Percentiles rank a stretch among this genome's conserved stretches.
These are phyloP conservation scores for Philopotamus ludificatus DNA, from an alignment of 1,140 invertebrate species.

Conservation along the genomic window DNA sequence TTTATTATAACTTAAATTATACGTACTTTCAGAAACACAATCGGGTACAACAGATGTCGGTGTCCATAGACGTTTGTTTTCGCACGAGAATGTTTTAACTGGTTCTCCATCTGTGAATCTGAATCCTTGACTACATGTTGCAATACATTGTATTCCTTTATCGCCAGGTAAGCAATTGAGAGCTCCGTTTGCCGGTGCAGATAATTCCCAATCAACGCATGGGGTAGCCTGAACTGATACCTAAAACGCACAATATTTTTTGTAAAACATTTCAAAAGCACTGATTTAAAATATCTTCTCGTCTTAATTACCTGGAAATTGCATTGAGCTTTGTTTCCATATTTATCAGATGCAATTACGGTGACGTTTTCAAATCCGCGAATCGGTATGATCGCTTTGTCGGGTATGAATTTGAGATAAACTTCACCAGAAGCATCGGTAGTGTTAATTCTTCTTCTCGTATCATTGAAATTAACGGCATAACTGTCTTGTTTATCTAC, in stretches of 20 bases:
- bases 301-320: conserved; percentile 81
- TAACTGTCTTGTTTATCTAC: conserved; percentile 88
- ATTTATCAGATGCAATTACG: conserved; percentile 84
- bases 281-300: not conserved
- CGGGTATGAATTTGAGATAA: conserved; percentile 77
- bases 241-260: conserved; percentile 49
- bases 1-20: not conserved
- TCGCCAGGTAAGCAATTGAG: conserved; percentile 83
- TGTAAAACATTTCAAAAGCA: not conserved
- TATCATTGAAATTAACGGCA: conserved; percentile 90
- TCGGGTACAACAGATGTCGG: conserved; percentile 87
- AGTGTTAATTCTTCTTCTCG: conserved; percentile 79
- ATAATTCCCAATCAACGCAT: conserved; percentile 92
- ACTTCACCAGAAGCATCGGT: conserved; percentile 90
- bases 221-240: conserved; percentile 88
- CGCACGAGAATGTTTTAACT: conserved; percentile 82
- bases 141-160: conserved; percentile 82
- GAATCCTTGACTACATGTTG: conserved; percentile 87
- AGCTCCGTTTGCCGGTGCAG: conserved; percentile 82
- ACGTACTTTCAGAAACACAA: conserved; percentile 84
- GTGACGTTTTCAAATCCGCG: conserved; percentile 94
- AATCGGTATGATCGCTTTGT: conserved; percentile 82
- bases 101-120: conserved; percentile 89
- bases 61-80: conserved; percentile 74
- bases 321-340: conserved; percentile 86